These are phyloP conservation scores for Rhopalosiphum maidis DNA, from an alignment of 1,140 invertebrate genomes.

Conservation along the genomic window DNA sequence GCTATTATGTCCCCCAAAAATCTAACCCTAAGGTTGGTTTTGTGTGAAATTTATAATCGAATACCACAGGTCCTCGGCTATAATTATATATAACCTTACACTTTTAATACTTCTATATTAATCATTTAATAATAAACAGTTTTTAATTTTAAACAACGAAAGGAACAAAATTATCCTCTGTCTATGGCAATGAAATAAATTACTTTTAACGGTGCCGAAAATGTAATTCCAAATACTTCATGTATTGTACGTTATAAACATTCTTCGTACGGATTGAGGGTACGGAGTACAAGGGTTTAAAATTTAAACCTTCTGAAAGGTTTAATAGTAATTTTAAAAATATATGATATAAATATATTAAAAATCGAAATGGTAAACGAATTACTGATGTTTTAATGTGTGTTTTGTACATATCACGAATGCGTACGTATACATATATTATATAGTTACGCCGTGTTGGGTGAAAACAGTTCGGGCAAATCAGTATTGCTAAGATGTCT, in stretches of 20 bases:
- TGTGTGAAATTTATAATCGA: background rate
- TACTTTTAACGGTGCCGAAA: background rate
- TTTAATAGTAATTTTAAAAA: background rate
- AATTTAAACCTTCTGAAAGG: too few relatives aligned
- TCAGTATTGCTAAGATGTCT: constrained; percentile 27
- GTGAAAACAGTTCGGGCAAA: constrained; percentile 28
- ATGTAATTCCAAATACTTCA: background rate
- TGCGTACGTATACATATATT: background rate
- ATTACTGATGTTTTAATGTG: background rate
- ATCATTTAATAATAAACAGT: background rate
- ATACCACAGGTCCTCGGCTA: background rate
- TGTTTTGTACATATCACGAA: background rate
- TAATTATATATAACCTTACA: background rate
- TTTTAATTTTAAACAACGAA: background rate
- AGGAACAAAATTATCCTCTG: background rate
- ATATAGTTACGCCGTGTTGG: constrained; percentile 36
- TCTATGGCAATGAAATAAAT: background rate
- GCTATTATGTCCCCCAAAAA: background rate
- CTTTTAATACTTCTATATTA: background rate
- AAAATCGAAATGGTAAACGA: background rate
- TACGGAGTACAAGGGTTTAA: background rate
- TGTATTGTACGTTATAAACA: background rate
- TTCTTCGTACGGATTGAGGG: background rate
- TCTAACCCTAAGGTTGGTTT: background rate
- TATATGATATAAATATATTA: background rate